phyloP scores from a whole-genome alignment of 2,888 invertebrate genomes.

The Callimorpha dominula region DNA sequence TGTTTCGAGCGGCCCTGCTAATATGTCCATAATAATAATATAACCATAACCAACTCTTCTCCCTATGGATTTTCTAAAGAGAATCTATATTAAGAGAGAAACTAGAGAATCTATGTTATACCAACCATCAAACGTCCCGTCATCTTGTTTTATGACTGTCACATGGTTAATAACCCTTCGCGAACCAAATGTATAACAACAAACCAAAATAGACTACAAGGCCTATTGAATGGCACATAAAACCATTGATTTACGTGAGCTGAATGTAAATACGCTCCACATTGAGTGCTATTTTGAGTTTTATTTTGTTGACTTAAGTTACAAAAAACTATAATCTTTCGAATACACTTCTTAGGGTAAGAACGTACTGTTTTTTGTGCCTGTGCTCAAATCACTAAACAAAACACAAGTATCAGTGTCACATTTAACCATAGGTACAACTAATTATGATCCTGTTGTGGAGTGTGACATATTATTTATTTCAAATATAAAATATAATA shows the following conservation, averaged over 20 bases:
- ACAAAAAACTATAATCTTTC: too few relatives aligned
- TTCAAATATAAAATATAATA: too few relatives aligned
- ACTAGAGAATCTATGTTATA: background rate
- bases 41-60: background rate
- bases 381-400: too few relatives aligned
- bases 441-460: too few relatives aligned
- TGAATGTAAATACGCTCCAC: background rate
- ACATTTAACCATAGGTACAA: too few relatives aligned
- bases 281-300: background rate
- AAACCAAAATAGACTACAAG: background rate
- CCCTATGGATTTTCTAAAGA: background rate
- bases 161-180: background rate
- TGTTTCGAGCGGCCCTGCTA: background rate
- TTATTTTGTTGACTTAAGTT: background rate
- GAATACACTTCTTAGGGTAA: background rate
- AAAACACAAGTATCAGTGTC: too few relatives aligned
- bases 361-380: background rate
- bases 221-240: background rate
- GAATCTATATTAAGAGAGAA: background rate
- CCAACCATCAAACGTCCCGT: too few relatives aligned
- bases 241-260: background rate
- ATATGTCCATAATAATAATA: background rate
- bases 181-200: background rate
- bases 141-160: background rate
- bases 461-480: too few relatives aligned